Evolutionary conservation across 2,797 vertebrate genomes (phyloP).

Genomic region (Microctenopoma stevenorrisi): DNA sequence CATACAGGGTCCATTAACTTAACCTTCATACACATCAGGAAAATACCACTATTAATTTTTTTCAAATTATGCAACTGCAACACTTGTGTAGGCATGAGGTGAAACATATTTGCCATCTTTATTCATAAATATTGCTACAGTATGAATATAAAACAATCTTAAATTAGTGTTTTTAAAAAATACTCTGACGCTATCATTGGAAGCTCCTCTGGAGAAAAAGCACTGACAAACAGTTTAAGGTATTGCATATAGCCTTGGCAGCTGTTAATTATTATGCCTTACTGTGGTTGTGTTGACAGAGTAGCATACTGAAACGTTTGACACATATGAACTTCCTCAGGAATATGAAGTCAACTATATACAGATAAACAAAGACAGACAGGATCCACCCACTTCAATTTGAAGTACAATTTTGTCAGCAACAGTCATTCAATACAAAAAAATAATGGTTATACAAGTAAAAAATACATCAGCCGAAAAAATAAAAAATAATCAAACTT

Average conservation of each 20-base stretch:
- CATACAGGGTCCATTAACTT: too few species aligned
- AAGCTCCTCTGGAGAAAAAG: slow-evolving; percentile 67
- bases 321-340: slow-evolving; percentile 67
- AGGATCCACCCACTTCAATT: slow-evolving; percentile 87
- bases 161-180: slow-evolving; percentile 78
- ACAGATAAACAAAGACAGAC: slow-evolving; percentile 67
- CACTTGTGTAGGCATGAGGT: background rate
- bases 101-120: slow-evolving; percentile 75
- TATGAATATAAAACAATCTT: slow-evolving; percentile 84
- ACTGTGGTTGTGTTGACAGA: slow-evolving; percentile 55
- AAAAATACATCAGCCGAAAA: slow-evolving; percentile 75
- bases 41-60: background rate
- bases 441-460: slow-evolving; percentile 80
- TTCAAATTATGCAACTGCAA: background rate
- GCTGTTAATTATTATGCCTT: slow-evolving; percentile 61
- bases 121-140: slow-evolving; percentile 85
- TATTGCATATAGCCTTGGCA: slow-evolving; percentile 78
- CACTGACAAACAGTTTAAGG: slow-evolving; percentile 58
- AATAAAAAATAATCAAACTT: slow-evolving; percentile 72
- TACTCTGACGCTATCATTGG: slow-evolving; percentile 66
- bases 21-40: too few species aligned
- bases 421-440: slow-evolving; percentile 79
- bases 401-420: slow-evolving; percentile 87
- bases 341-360: slow-evolving; percentile 72
- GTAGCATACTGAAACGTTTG: slow-evolving; percentile 54